Conservation (phyloP, 2,888 invertebrate genomes). For the Drosophila falleni region DNA sequence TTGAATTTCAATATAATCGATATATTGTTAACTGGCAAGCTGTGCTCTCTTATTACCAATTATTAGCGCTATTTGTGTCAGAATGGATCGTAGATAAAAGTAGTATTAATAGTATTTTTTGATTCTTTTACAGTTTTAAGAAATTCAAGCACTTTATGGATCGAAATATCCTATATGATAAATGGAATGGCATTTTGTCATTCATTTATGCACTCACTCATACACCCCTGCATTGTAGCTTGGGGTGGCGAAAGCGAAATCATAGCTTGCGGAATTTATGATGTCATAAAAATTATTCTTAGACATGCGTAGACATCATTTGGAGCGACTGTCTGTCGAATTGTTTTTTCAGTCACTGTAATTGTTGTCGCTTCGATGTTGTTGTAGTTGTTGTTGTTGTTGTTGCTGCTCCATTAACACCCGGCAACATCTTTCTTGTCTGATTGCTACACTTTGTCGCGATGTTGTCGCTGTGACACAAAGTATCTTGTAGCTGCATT, state of each 20-base stretch:
- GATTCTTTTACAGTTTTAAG: not conserved
- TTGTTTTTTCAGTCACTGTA: slow-evolving; percentile 32
- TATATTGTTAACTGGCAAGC: slow-evolving; percentile 3
- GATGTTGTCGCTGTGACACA: slow-evolving; percentile 62
- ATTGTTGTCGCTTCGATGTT: not conserved
- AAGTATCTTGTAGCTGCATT: slow-evolving; percentile 78
- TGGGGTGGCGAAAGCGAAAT: slow-evolving; percentile 41
- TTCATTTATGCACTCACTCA: slow-evolving; percentile 41
- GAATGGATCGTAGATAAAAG: not conserved
- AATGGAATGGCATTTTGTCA: slow-evolving; percentile 54
- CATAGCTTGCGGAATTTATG: slow-evolving; percentile 69
- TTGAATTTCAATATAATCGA: slow-evolving; percentile 59
- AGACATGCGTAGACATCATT: slow-evolving; percentile 73
- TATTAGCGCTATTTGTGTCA: too few relatives aligned
- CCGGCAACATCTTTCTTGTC: slow-evolving; percentile 58
- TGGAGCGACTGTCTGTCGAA: slow-evolving; percentile 43
- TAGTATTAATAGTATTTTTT: not conserved
- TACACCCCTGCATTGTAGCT: slow-evolving; percentile 1
- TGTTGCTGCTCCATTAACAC: slow-evolving; percentile 56
- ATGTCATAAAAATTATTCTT: slow-evolving; percentile 81
- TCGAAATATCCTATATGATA: slow-evolving; percentile 43
- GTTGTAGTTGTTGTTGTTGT: slow-evolving; percentile 4
- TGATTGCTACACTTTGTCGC: slow-evolving; percentile 76
- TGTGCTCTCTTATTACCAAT: not conserved
- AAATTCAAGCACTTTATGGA: not conserved